phyloP scores from a whole-genome alignment of 1,140 invertebrate genomes.

The Oncopeltus fasciatus region DNA sequence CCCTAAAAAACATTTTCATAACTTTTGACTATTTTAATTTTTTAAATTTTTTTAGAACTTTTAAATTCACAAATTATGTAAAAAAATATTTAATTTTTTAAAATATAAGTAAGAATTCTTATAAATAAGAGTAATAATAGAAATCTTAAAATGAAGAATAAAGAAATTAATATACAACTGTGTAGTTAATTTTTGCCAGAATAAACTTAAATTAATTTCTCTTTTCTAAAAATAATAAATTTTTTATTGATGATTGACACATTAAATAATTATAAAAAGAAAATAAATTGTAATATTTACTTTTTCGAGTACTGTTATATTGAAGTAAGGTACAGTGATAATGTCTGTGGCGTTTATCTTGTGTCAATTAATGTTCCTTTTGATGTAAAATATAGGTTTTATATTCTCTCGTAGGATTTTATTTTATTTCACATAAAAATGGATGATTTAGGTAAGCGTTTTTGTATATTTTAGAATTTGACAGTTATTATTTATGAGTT shows the following conservation, averaged over 20 bases:
- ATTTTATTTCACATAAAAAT: neutral
- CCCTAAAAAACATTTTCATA: conserved; percentile 8
- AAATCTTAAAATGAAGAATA: too few relatives aligned
- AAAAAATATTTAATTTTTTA: neutral
- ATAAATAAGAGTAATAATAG: too few relatives aligned
- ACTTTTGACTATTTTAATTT: neutral
- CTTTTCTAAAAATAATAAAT: too few relatives aligned
- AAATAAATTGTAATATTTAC: neutral
- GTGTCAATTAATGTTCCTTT: conserved; percentile 1
- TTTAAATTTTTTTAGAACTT: conserved; percentile 1
- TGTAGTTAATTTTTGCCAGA: too few relatives aligned
- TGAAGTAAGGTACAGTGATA: neutral
- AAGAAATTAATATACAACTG: too few relatives aligned
- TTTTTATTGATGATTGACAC: too few relatives aligned
- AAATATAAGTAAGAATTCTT: neutral
- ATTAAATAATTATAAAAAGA: too few relatives aligned
- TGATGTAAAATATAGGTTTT: neutral
- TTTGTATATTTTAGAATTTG: too few relatives aligned
- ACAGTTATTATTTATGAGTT: too few relatives aligned
- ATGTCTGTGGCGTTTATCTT: neutral
- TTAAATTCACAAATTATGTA: neutral
- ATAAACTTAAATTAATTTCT: too few relatives aligned
- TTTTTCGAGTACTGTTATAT: neutral
- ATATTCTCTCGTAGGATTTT: neutral
- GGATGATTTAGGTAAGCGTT: conserved; percentile 10